A percentile compares a stretch with the other conserved stretches of the same genome.
Evolutionary conservation across 2,888 invertebrate species (phyloP).

Genomic region (Aleiodes testaceus): DNA sequence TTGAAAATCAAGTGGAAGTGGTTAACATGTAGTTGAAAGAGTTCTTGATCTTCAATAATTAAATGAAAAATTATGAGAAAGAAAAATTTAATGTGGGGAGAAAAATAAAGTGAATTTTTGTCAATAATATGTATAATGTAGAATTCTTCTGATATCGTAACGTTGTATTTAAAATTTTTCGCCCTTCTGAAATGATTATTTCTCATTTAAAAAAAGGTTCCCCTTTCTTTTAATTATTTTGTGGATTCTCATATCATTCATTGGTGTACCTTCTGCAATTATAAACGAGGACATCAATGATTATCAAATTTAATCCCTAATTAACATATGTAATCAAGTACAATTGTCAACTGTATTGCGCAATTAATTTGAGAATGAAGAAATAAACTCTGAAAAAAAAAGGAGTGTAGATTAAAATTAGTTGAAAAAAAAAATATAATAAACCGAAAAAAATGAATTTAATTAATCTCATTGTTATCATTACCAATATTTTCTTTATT

Average conservation of each 20-base stretch:
- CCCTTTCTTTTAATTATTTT: neutral
- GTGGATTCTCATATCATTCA: neutral
- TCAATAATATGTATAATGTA: constrained; percentile 39
- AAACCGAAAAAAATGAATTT: constrained; percentile 19
- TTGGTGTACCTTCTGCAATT: constrained; percentile 45
- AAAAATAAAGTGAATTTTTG: constrained; percentile 36
- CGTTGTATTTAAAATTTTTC: constrained; percentile 22
- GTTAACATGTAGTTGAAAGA: constrained; percentile 43
- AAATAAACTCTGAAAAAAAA: too few relatives aligned
- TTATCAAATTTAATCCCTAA: constrained; percentile 30
- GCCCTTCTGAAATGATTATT: neutral
- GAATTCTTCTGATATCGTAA: constrained; percentile 25
- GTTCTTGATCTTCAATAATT: constrained; percentile 40
- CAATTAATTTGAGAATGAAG: constrained; percentile 24
- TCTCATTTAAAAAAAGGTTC: neutral
- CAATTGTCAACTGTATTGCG: constrained; percentile 30
- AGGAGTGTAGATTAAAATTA: neutral
- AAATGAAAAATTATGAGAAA: constrained; percentile 1
- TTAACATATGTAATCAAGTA: constrained; percentile 34
- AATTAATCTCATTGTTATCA: constrained; percentile 38
- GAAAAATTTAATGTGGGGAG: constrained; percentile 8
- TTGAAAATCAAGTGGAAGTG: constrained; percentile 12
- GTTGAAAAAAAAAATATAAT: neutral
- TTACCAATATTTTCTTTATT: constrained; percentile 42
- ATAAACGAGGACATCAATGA: constrained; percentile 43